Evolutionary conservation across 2,113 vertebrate genomes (phyloP), one percentile per base, ranked within the genome.

Genomic region (Bettongia penicillata): DNA sequence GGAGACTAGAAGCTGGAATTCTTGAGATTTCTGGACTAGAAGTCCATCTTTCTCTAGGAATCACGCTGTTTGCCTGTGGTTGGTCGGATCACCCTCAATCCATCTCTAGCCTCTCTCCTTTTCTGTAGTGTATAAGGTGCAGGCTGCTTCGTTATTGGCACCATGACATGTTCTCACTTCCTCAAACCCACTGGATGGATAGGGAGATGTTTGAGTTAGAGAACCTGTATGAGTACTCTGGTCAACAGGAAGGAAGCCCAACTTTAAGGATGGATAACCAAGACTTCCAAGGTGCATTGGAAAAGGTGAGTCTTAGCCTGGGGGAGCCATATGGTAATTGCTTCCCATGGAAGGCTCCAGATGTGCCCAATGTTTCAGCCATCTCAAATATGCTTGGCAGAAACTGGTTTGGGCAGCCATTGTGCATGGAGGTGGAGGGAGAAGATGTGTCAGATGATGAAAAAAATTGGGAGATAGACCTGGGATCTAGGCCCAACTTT

Each of bases 191-290:
- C 10, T 97, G 97, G 92, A 48, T 0, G 0, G 95, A 95, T 9
- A 91, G 53, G 0, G 97, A 98, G 52, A 95, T 92, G 0, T 48
- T 98, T 50, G 98, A 98, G 91, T 96, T 98, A 97, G 94, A 97
- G n/a, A 97, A 96, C 90, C 93, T 25, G 47, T 96, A 97, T 89
- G 53, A 92, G 92, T 6, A n/a, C 2, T 14, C 91, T 1, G 91
- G 95, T 49, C 96, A 95, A 23, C 96, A 98, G 97, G 98, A 93
- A 19, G 89, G 26, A 23, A 92, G 50, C 0, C 98, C 97, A 51
- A 94, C 91, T 0, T 48, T 98, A 50, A 97, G 98, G 91, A 96
- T 98, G 97, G 96, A 98, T 24, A 97, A 97, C 89, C 90, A 23
- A 37, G 97, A 53, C 0, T 97, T 97, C 89, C 53, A 91, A 93